A percentile compares a stretch with the other conserved stretches of the same genome.
phyloP scores from a whole-genome alignment of 2,888 invertebrate species.

The Synanthedon tipuliformis region DNA sequence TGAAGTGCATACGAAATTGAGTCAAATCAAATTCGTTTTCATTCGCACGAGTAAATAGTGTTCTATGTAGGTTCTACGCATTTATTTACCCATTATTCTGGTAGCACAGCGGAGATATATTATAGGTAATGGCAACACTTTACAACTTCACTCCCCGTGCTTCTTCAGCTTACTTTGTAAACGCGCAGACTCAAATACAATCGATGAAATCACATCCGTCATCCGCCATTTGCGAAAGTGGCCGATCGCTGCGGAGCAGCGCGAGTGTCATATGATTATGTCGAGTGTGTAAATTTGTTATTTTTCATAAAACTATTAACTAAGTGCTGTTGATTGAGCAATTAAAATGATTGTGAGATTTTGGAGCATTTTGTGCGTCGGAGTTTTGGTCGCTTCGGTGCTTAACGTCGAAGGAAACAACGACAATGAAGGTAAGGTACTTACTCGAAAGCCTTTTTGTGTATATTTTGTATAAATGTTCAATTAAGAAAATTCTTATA shows the following conservation, averaged over 20 bases:
- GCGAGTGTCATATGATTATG: constrained; percentile 53
- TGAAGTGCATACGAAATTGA: too few relatives aligned
- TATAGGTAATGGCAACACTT: too few relatives aligned
- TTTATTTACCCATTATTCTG: too few relatives aligned
- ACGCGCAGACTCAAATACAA: constrained; percentile 46
- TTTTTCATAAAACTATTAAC: constrained; percentile 58
- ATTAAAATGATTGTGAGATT: constrained; percentile 70
- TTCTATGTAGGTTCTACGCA: too few relatives aligned
- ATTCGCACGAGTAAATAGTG: too few relatives aligned
- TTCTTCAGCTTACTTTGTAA: constrained; percentile 28
- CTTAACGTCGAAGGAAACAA: constrained; percentile 56
- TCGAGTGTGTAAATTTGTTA: constrained; percentile 58
- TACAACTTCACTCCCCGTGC: too few relatives aligned
- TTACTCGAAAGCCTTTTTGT: constrained; percentile 8
- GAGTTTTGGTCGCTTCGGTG: constrained; percentile 61
- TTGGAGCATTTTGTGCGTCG: constrained; percentile 61
- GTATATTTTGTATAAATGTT: constrained; percentile 36
- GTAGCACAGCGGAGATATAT: too few relatives aligned
- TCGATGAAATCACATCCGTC: constrained; percentile 65
- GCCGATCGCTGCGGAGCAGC: constrained; percentile 55
- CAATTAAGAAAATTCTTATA: neutral
- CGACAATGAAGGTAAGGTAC: constrained; percentile 63
- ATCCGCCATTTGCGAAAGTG: constrained; percentile 66
- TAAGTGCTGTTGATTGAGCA: constrained; percentile 46
- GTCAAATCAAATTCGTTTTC: too few relatives aligned